These are phyloP conservation scores for Eudemis profundana DNA, from an alignment of 2,888 invertebrate genomes.

Conservation along the genomic window DNA sequence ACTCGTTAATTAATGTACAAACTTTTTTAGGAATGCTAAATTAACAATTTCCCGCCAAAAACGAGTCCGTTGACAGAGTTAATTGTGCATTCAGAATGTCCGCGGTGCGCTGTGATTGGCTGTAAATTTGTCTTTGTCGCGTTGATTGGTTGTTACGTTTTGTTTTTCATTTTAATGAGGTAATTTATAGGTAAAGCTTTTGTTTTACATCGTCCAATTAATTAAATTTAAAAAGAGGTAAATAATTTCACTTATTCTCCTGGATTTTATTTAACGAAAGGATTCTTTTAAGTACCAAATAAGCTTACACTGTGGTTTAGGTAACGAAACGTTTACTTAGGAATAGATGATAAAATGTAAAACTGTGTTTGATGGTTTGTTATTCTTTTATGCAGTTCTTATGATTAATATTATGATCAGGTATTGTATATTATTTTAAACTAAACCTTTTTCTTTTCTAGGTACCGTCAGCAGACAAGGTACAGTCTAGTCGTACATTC, in stretches of 20 bases:
- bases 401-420: no score
- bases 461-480: constrained; percentile 27
- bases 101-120: constrained; percentile 66
- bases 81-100: constrained; percentile 68
- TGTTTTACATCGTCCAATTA: background rate
- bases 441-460: background rate
- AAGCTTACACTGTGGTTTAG: no score
- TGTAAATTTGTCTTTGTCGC: constrained; percentile 62
- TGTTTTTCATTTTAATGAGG: constrained; percentile 54
- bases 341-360: no score
- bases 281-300: no score
- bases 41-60: constrained; percentile 49
- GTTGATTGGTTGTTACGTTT: constrained; percentile 64
- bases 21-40: no score
- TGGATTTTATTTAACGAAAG: no score
- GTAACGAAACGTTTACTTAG: no score
- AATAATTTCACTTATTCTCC: no score
- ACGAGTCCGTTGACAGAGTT: constrained; percentile 53
- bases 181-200: background rate
- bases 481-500: background rate
- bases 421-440: background rate
- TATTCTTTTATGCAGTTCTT: no score
- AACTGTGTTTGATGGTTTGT: no score
- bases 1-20: no score
- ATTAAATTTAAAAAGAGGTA: no score